These are phyloP conservation scores for Numida meleagris DNA, from an alignment of 2,113 vertebrate genomes.

Conservation along the genomic window DNA sequence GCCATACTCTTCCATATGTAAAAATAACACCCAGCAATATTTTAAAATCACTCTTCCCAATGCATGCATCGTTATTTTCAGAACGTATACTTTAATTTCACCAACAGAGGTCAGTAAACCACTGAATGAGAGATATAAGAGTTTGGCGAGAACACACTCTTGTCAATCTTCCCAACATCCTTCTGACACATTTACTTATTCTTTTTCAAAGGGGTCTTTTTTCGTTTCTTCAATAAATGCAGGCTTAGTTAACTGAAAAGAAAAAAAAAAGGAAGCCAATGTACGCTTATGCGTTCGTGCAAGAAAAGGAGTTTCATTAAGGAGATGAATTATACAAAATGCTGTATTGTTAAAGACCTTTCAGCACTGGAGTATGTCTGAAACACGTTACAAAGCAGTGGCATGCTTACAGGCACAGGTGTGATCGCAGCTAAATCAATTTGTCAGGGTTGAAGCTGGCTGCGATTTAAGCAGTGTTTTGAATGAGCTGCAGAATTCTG, in stretches of 20 bases:
- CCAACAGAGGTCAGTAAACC: conserved; percentile 75
- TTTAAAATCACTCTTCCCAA: background rate
- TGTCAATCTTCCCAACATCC: background rate
- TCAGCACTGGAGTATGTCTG: background rate
- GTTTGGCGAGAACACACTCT: background rate
- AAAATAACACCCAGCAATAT: background rate
- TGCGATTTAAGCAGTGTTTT: background rate
- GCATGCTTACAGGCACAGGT: background rate
- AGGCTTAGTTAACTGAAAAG: background rate
- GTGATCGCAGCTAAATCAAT: background rate
- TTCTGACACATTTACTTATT: background rate
- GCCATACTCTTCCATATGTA: background rate
- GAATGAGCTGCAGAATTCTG: background rate
- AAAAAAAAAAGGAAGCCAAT: background rate
- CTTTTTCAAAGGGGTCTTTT: background rate
- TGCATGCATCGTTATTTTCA: background rate
- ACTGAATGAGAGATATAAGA: conserved; percentile 22
- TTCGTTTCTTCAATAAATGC: background rate
- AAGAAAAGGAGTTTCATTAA: background rate
- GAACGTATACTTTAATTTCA: conserved; percentile 27
- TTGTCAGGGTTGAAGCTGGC: background rate
- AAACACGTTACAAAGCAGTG: background rate
- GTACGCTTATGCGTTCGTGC: background rate
- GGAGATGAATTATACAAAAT: background rate
- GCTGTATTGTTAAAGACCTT: background rate